phyloP scores from a whole-genome alignment of 1,140 invertebrate genomes.

The Ceratina japonica region DNA sequence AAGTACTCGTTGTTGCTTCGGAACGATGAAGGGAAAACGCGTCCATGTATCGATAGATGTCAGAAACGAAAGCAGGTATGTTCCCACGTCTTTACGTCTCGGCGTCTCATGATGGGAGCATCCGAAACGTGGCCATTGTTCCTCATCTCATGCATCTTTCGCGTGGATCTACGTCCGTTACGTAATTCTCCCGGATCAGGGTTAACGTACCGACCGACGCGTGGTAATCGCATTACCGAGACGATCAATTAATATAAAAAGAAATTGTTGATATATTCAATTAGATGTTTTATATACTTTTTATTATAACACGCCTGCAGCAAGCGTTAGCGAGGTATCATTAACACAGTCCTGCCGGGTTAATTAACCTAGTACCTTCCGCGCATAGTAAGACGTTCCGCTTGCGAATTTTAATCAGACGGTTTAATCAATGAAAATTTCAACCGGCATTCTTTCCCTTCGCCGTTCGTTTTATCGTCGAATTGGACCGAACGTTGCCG shows the following conservation, averaged over 20 bases:
- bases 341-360: too few species aligned
- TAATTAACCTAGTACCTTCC: too few species aligned
- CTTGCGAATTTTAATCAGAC: background rate
- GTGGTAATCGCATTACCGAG: conserved; percentile 6
- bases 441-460: background rate
- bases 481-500: background rate
- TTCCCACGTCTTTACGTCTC: conserved; percentile 44
- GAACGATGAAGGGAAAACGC: background rate
- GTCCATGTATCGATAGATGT: background rate
- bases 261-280: too few species aligned
- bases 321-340: too few species aligned
- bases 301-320: too few species aligned
- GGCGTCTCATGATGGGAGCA: conserved; percentile 14
- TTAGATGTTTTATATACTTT: too few species aligned
- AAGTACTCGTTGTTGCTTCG: background rate
- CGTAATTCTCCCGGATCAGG: conserved; percentile 29
- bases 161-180: conserved; percentile 20
- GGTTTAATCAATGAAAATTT: conserved; percentile 11
- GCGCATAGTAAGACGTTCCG: too few species aligned
- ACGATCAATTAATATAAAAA: conserved; percentile 12
- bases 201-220: conserved; percentile 21
- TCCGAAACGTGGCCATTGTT: conserved; percentile 46
- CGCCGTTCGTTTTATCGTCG: background rate
- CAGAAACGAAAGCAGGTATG: conserved; percentile 8
- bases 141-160: conserved; percentile 16